Base-by-base conservation (phyloP, 1,140 invertebrate species). In the Condylostylus longicornis region DNA sequence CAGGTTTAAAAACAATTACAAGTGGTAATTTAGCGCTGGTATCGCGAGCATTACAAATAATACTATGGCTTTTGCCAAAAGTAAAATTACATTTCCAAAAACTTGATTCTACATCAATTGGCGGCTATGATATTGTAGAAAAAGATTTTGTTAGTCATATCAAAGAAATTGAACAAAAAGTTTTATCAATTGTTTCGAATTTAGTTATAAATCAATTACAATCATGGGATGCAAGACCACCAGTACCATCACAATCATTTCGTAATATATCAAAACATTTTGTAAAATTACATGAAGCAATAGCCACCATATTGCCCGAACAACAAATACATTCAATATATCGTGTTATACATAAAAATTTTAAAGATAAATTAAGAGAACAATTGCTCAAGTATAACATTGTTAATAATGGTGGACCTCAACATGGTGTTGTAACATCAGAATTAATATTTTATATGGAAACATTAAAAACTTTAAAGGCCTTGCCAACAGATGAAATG, bases 381-480 rank as follows among this genome's bases (percentile, higher is more conserved):
- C 85, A 91, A 50, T 61, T 97, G 38, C 49, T 73, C 1, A 80
- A 78, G 58, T 77, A 93, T 64, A 87, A 88, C 55, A 86, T 97
- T 42, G 75, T 79, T 17, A 93, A 90, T 49, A 88, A 97, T 65
- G 91, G 90, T 28, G 89, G 90, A 21, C 90, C 93, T 1, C 85
- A 94, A 54, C 90, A 97, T 61, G 91, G 90, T 32, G 75, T 95
- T 44, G 91, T 96, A 4, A 93, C 82, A 18, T 87, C 88, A 18
- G 93, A 98, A 70, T 66, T 96, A 50, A 87, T 84, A 32, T 96
- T 95, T 68, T 98, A 96, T 63, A 71, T 90, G 42, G 84, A 94
- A 63, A 93, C 86, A 46, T 69, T 96, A 42, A 78, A 82, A 56
- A 81, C 79, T 45, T 64, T 94, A 17, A 79, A 84, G 56, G 75